These are phyloP conservation scores for Caenorhabditis macrosperma DNA, from an alignment of 2,888 invertebrate genomes.

Conservation along the genomic window DNA sequence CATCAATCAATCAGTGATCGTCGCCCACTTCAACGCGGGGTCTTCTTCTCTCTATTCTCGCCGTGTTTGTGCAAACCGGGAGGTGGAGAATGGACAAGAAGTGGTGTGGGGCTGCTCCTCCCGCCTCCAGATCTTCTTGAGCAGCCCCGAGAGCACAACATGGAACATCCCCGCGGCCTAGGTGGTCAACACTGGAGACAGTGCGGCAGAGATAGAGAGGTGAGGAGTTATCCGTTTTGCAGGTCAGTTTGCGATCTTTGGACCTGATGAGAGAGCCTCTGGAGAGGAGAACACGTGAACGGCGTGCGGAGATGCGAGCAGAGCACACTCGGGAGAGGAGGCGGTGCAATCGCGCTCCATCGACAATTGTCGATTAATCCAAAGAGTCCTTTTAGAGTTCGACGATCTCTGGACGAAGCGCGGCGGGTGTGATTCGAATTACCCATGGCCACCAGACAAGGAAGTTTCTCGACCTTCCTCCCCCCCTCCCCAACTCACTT, in stretches of 20 bases:
- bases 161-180: constrained; percentile 26
- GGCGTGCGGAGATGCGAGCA: too few species aligned
- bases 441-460: too few species aligned
- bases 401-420: too few species aligned
- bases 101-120: constrained; percentile 3
- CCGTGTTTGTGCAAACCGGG: constrained; percentile 49
- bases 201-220: neutral
- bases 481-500: too few species aligned
- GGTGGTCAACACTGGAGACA: constrained; percentile 5
- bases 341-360: too few species aligned
- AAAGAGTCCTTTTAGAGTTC: too few species aligned
- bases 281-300: constrained; percentile 28
- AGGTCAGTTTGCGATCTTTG: constrained; percentile 30
- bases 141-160: constrained; percentile 28
- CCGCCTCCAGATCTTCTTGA: neutral
- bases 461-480: too few species aligned
- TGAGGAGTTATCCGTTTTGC: constrained; percentile 37
- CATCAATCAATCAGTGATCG: constrained; percentile 54
- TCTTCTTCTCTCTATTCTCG: constrained; percentile 42
- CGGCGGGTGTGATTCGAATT: too few species aligned
- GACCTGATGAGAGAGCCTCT: constrained; percentile 16
- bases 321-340: too few species aligned
- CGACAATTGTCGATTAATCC: too few species aligned
- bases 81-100: too few species aligned
- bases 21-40: constrained; percentile 37